Conservation (phyloP, 2,888 invertebrate species). For the Agonopterix heracliana region DNA sequence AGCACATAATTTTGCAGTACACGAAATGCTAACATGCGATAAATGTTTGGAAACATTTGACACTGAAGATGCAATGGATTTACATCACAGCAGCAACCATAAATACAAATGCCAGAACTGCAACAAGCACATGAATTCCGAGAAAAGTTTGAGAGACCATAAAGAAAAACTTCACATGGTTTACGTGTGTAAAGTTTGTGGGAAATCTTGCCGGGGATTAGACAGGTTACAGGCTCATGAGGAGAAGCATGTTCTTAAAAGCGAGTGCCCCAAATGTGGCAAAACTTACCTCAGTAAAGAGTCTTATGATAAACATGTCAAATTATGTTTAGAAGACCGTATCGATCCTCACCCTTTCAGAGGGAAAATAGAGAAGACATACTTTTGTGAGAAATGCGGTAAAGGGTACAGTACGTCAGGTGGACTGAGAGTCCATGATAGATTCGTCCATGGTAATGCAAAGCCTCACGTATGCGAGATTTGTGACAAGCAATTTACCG, state of each 20-base stretch:
- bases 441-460: constrained; percentile 59
- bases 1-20: constrained; percentile 35
- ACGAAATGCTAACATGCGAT: constrained; percentile 39
- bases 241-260: constrained; percentile 43
- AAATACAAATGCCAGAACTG: constrained; percentile 44
- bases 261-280: constrained; percentile 56
- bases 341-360: constrained; percentile 58
- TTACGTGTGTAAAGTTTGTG: constrained; percentile 54
- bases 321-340: constrained; percentile 45
- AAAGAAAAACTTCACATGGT: constrained; percentile 32
- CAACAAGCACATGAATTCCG: constrained; percentile 28
- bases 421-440: constrained; percentile 54
- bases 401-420: constrained; percentile 60
- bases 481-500: constrained; percentile 62
- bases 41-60: constrained; percentile 37
- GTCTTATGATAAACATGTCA: constrained; percentile 52
- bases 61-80: constrained; percentile 24
- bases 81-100: constrained; percentile 29
- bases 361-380: constrained; percentile 39
- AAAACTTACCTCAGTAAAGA: constrained; percentile 54
- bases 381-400: constrained; percentile 48
- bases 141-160: constrained; percentile 41
- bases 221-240: constrained; percentile 50
- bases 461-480: constrained; percentile 51
- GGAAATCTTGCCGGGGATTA: constrained; percentile 43